These are phyloP conservation scores for Panthera uncia DNA, from an alignment of 2,113 vertebrate species.

Conservation along the genomic window DNA sequence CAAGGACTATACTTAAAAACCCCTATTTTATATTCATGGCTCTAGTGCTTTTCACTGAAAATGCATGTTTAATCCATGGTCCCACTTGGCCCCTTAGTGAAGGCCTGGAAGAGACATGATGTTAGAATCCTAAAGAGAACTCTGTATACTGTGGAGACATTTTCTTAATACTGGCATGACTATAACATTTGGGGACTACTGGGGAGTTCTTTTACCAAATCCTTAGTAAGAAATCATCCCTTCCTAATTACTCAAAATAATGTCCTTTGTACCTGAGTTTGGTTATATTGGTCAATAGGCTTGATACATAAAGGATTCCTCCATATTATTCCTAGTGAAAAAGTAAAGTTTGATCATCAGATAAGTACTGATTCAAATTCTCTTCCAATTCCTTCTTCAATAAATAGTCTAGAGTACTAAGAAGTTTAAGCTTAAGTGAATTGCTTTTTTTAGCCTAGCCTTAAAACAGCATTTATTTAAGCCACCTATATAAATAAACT, in stretches of 20 bases:
- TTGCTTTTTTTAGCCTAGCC: neutral
- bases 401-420: neutral
- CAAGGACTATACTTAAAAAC: neutral
- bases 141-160: neutral
- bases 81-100: neutral
- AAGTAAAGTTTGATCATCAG: neutral
- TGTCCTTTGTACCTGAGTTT: neutral
- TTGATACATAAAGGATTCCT: neutral
- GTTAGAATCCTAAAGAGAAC: neutral
- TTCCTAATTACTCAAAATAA: neutral
- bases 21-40: neutral
- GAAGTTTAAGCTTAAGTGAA: neutral
- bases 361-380: neutral
- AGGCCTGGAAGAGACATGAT: neutral
- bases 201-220: neutral
- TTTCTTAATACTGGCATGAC: neutral
- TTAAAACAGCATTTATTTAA: neutral
- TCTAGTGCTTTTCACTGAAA: neutral
- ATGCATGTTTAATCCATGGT: neutral
- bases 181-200: neutral
- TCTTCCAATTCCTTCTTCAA: neutral
- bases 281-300: neutral
- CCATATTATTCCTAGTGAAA: neutral
- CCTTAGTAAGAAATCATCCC: neutral
- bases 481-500: neutral